Base-by-base conservation (phyloP, 2,888 invertebrate species). In the Leucoma salicis region DNA sequence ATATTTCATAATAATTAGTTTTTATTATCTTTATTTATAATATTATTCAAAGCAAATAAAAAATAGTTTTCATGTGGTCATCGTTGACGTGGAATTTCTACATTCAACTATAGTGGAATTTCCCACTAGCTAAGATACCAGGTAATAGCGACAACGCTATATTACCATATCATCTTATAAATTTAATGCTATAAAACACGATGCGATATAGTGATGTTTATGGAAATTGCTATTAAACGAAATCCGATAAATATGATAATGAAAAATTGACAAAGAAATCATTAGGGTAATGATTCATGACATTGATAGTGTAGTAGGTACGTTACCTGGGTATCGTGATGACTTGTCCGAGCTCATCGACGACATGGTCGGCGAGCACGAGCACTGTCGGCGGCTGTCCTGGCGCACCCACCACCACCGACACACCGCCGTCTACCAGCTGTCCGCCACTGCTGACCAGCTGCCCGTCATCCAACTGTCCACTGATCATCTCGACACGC, bases 401-500 rank as follows among this genome's bases (percentile, higher is more conserved):
- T 57, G 75, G 91, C 61, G 68, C 90, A 63, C 70, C 90, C 64
- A 86, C 89, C 67, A 81, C 91, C 74, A 87, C 91, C 53, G 77
- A 90, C 59, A 85, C 91, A 63, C 87, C 91, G 59, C 88, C 90
- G 41, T 90, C 89, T 56, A 90, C 89, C 53, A 90, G 74, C 63
- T 86, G 83, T 15, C 84, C 85, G 42, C 83, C 85, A 31, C 91
- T 83, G 60, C 87, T 82, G 54, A 91, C 90, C 51, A 91, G 78
- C 63, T 92, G 92, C 14, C 90, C 91, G 49, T 91, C 91, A 36
- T 91, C 90, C 34, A 90, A 83, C 83, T 94, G 93, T 11, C 93
- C 93, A 53, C 93, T 93, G 72, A 93, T 94, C 82, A 95, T 95
- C 83, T 95, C 95, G 31, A 95, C 92, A 32, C 95, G 92, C 77